A percentile compares a stretch with the other conserved stretches of the same genome.
Evolutionary conservation across 2,797 vertebrate species (phyloP).

Genomic region (Yasuhikotakia modesta): DNA sequence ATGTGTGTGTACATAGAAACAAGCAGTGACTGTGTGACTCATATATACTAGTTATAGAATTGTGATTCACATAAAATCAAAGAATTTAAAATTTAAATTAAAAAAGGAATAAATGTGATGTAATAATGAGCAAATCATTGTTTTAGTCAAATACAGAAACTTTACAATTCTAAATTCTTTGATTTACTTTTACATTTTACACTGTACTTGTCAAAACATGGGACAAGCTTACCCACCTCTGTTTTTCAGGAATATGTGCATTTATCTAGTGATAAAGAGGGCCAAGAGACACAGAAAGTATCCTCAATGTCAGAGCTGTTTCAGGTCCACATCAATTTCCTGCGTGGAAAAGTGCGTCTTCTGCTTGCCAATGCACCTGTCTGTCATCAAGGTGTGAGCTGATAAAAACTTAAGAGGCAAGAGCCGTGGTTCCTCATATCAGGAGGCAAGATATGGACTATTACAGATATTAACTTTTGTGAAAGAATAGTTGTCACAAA

Average conservation of each 20-base stretch:
- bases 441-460: conserved; percentile 57
- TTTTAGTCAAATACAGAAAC: too few species aligned
- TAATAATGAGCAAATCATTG: too few species aligned
- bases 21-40: too few species aligned
- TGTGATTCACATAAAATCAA: too few species aligned
- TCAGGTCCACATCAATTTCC: conserved; percentile 83
- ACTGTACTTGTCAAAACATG: neutral
- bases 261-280: conserved; percentile 53
- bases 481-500: neutral
- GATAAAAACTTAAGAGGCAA: too few species aligned
- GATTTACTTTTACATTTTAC: neutral
- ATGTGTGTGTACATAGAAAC: neutral
- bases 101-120: too few species aligned
- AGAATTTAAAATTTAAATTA: neutral
- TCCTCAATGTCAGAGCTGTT: conserved; percentile 80
- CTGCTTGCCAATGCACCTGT: conserved; percentile 75
- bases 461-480: conserved; percentile 20
- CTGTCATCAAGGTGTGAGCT: conserved; percentile 81
- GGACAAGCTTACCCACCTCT: neutral
- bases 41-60: too few species aligned
- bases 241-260: conserved; percentile 72
- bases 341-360: conserved; percentile 84
- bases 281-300: conserved; percentile 72
- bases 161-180: too few species aligned
- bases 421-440: conserved; percentile 60